Evolutionary conservation across 1,140 invertebrate genomes (phyloP).

Genomic region (Hestina assimilis): DNA sequence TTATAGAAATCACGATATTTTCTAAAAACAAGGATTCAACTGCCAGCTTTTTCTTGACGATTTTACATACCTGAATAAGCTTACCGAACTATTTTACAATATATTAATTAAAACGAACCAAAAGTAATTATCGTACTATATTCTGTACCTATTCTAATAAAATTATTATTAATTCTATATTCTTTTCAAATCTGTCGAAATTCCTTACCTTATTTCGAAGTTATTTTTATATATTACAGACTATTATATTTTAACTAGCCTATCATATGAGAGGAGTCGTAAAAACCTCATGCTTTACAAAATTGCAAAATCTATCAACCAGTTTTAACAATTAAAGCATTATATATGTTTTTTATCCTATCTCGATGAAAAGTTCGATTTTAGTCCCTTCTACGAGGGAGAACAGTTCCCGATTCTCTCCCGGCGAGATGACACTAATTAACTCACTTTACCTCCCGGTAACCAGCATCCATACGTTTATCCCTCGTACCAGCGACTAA

Average conservation of each 20-base stretch:
- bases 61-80: background rate
- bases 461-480: too few relatives aligned
- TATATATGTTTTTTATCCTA: too few relatives aligned
- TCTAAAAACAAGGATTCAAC: background rate
- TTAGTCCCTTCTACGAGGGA: too few relatives aligned
- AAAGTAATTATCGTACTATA: background rate
- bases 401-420: too few relatives aligned
- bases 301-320: constrained; percentile 2
- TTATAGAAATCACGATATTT: too few relatives aligned
- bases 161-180: background rate
- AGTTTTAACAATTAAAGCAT: background rate
- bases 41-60: background rate
- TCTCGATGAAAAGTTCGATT: too few relatives aligned
- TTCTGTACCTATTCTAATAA: background rate
- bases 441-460: too few relatives aligned
- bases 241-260: background rate
- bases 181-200: background rate
- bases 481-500: too few relatives aligned
- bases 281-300: constrained; percentile 18
- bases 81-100: background rate
- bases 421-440: too few relatives aligned
- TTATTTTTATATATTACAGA: background rate
- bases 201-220: constrained; percentile 3
- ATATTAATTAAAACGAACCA: background rate
- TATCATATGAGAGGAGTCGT: constrained; percentile 3